Evolutionary conservation across 2,888 invertebrate species (phyloP), one percentile per base, ranked within the genome.

Genomic region (Baccha elongata): DNA sequence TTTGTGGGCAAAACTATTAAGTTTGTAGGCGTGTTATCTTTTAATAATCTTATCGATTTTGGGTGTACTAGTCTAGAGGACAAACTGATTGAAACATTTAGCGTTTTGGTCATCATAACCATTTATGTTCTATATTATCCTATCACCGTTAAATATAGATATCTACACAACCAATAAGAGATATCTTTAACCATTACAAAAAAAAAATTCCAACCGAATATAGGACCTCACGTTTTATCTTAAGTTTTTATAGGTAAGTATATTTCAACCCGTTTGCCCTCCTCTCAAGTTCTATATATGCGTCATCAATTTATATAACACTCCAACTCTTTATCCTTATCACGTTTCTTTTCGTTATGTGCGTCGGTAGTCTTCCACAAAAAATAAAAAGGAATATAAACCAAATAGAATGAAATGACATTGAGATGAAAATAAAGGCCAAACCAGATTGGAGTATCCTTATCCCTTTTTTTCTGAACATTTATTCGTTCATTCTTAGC

Each of bases 381-480:
- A 6, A 23, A 58, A 17, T 15, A 58, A 58, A 23, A 26, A 58
- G 17, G 6, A 60, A 44, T 29, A 75, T 71, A 75, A 75, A 75
- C 65, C 69, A 81, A 81, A 81, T 75, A 81, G 80, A 81, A 81
- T 81, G 65, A 71, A 81, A 81, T 53, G 80, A 65, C 80, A 65
- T 60, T 64, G 80, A 65, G 80, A 81, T 81, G 69, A 80, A 80
- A 73, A 74, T 74, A 68, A 62, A 55, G 67, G 72, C 67, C 52
- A 52, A 68, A 55, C 55, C 55, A 48, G 64, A 75, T 60, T 68
- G 60, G 35, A 75, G 75, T 58, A 50, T 42, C 13, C 46, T 46
- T 15, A 60, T 50, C 48, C 32, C 60, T 23, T 52, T 32, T 40
- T 42, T 64, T 19, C 64, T 46, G 35, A 35, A 13, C 8, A n/a